Conservation (phyloP, 2,888 invertebrate species). For the Amorpha juglandis region DNA sequence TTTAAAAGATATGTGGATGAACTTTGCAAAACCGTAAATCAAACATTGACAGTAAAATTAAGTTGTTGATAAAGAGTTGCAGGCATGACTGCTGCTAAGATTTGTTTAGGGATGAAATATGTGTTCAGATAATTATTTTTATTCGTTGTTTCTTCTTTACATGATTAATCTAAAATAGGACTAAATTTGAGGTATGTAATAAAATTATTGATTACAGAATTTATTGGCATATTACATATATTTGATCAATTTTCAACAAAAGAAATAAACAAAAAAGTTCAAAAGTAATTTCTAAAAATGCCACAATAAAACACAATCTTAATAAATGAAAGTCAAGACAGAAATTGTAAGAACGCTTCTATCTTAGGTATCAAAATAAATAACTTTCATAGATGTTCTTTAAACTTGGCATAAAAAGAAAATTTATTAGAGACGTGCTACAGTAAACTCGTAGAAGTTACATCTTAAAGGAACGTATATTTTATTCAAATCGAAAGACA, state of each 20-base stretch:
- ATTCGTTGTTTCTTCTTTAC: background rate
- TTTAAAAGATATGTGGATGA: conserved; percentile 31
- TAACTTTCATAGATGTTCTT: background rate
- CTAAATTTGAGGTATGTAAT: too few relatives aligned
- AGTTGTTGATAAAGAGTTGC: conserved; percentile 22
- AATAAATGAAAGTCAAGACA: background rate
- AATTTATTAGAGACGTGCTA: conserved; percentile 5
- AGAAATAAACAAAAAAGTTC: background rate
- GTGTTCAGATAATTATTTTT: background rate
- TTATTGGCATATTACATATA: background rate
- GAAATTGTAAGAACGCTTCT: background rate
- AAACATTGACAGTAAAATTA: conserved; percentile 25
- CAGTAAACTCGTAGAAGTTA: background rate
- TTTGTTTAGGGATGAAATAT: background rate
- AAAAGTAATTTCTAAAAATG: background rate
- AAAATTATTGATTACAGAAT: too few relatives aligned
- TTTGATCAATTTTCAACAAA: background rate
- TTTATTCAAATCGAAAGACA: conserved; percentile 10
- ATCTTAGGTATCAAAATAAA: background rate
- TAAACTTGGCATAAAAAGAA: background rate
- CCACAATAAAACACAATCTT: background rate
- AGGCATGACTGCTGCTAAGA: background rate
- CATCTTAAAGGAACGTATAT: conserved; percentile 3
- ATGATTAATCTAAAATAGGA: background rate
- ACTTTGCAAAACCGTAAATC: conserved; percentile 31